Evolutionary conservation across 1,140 invertebrate species (phyloP), one percentile per base, ranked within the genome.

Genomic region (Zophobas morio): DNA sequence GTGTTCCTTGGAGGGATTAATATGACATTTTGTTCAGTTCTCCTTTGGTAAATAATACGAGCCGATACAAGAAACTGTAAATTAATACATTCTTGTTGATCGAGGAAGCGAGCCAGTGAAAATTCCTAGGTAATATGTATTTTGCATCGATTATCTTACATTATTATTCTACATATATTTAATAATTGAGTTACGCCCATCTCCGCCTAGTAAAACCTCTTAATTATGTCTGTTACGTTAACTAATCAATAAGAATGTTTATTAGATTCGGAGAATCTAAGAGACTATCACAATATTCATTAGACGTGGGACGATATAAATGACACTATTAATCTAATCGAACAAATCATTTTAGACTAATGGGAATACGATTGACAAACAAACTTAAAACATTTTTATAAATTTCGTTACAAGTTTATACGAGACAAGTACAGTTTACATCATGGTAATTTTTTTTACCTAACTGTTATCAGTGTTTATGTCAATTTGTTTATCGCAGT

Each of bases 181-280:
- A 39, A 63, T 63, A 63, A 63, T 63, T 63, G 39, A 37, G 1
- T 63, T n/a, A 66, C 60, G 60, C 60, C 60, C 60, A 66, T 42
- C 60, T 66, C 60, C 60, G 60, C 60, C 60, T 66, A 37, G 39
- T 66, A 66, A 66, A 66, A 46, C 60, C 60, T 66, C 60, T 36
- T 66, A 66, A 66, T 66, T 66, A 42, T 66, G 39, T 4, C 36
- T 35, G 36, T 20, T 20, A 1, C 42, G 37, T 40, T 42, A 66
- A 36, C 8, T 66, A 40, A 66, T 66, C 39, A 66, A 39, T 66
- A 42, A 3, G 37, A 42, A 66, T 66, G 39, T 66, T 66, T 66
- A 66, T 66, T 51, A n/a, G 37, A 66, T 66, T 39, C 42, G 20
- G 60, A 42, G 42, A 42, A 66, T 37, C 60, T 66, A n/a, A 42